Conservation (phyloP, 2,113 vertebrate species). For the Engraulis encrasicolus region DNA sequence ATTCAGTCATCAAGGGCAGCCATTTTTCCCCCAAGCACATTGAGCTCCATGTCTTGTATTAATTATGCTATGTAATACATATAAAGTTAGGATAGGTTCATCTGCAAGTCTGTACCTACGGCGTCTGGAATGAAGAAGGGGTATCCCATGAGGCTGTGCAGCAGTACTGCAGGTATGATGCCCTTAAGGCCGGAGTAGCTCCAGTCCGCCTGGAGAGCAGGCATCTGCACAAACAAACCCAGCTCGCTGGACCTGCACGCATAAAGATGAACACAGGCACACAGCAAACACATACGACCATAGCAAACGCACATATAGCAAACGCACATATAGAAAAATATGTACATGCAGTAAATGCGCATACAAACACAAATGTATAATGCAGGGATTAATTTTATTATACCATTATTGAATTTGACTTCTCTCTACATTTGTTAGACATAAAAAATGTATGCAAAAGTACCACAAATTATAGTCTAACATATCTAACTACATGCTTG, state of each 20-base stretch:
- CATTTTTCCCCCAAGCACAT: no score
- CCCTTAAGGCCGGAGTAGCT: background rate
- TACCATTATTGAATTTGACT: no score
- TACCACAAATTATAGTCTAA: no score
- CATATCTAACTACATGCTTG: no score
- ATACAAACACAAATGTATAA: background rate
- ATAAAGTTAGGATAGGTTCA: no score
- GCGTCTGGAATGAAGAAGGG: slow-evolving; percentile 15
- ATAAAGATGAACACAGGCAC: background rate
- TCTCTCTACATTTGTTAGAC: no score
- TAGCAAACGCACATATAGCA: background rate
- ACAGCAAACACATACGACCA: background rate
- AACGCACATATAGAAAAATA: background rate
- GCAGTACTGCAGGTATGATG: background rate
- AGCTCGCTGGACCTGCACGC: background rate
- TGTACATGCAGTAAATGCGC: background rate
- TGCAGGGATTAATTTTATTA: no score
- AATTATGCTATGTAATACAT: no score
- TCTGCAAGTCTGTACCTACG: slow-evolving; percentile 16
- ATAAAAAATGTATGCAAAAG: background rate
- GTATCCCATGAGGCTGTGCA: slow-evolving; percentile 13
- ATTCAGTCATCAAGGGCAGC: background rate
- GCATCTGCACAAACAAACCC: background rate
- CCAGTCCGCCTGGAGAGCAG: slow-evolving; percentile 22
- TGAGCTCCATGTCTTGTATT: no score